Conservation (phyloP, 2,797 vertebrate species). For the Tiaroga cobitis region DNA sequence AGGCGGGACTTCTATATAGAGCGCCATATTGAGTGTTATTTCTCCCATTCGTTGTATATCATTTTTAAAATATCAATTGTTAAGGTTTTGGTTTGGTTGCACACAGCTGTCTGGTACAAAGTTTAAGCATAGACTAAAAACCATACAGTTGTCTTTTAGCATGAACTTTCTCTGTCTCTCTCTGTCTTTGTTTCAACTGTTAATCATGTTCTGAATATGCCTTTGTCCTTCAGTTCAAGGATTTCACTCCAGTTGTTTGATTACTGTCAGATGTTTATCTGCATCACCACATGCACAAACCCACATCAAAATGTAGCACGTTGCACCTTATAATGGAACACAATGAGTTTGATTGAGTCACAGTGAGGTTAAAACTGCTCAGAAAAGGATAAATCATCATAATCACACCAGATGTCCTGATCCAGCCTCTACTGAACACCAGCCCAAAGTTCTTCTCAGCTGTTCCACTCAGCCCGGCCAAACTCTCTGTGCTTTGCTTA, state of each 20-base stretch:
- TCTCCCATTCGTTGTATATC: neutral
- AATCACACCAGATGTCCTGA: slow-evolving; percentile 48
- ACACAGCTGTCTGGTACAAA: neutral
- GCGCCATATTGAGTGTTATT: neutral
- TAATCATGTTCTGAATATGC: slow-evolving; percentile 4
- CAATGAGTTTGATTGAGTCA: slow-evolving; percentile 47
- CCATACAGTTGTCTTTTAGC: neutral
- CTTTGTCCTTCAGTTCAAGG: slow-evolving; percentile 34
- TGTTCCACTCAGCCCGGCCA: slow-evolving; percentile 32
- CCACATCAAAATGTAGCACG: slow-evolving; percentile 23
- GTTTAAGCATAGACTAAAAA: neutral
- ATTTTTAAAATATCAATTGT: neutral
- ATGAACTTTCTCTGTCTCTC: neutral
- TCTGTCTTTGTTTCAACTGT: slow-evolving; percentile 1
- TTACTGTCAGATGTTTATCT: slow-evolving; percentile 31
- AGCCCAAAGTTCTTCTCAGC: slow-evolving; percentile 37
- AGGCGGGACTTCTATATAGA: neutral
- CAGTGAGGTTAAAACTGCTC: slow-evolving; percentile 31
- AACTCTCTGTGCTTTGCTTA: slow-evolving; percentile 64
- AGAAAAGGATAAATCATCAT: slow-evolving; percentile 39
- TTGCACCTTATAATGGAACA: slow-evolving; percentile 19
- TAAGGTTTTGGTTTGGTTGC: neutral
- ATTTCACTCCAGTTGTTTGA: slow-evolving; percentile 18
- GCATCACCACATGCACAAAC: slow-evolving; percentile 22
- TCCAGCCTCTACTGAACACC: slow-evolving; percentile 43